Conservation (phyloP, 2,113 vertebrate genomes). For the Illadopsis cleaveri region DNA sequence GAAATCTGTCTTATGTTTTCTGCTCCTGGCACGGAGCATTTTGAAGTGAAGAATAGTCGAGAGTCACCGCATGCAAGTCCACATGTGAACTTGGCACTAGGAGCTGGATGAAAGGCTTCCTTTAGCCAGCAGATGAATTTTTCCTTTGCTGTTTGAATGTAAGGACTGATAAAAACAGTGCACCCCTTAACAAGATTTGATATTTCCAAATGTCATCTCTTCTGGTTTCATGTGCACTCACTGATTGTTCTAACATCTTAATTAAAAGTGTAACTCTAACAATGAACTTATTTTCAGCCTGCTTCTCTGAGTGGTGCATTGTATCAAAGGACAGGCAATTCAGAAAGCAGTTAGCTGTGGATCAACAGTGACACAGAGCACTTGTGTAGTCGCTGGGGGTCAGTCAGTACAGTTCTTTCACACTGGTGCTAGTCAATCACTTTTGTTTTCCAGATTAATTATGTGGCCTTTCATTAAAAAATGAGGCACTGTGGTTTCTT, state of each 20-base stretch:
- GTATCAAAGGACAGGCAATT: slow-evolving; percentile 64
- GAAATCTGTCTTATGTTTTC: not conserved
- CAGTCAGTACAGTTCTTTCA: slow-evolving; percentile 55
- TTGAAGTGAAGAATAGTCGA: not conserved
- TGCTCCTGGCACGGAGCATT: not conserved
- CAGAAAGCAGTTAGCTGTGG: slow-evolving; percentile 55
- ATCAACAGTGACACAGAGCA: slow-evolving; percentile 47
- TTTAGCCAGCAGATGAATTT: not conserved
- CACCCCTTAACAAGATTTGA: not conserved
- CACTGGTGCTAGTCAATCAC: slow-evolving; percentile 55
- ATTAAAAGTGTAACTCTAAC: slow-evolving; percentile 65
- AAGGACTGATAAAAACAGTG: not conserved
- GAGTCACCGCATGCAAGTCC: not conserved
- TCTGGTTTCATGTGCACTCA: not conserved
- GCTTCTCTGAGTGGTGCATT: slow-evolving; percentile 13
- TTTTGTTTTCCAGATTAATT: slow-evolving; percentile 63
- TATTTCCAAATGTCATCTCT: slow-evolving; percentile 53
- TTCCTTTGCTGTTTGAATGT: not conserved
- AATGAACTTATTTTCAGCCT: slow-evolving; percentile 57
- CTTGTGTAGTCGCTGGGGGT: slow-evolving; percentile 54
- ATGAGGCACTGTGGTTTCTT: not conserved
- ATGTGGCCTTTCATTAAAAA: slow-evolving; percentile 52
- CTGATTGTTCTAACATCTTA: slow-evolving; percentile 46
- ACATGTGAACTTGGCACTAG: not conserved
- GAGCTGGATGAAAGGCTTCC: not conserved